phyloP scores from a whole-genome alignment of 1,140 invertebrate genomes.

The Hylaeus volcanicus region DNA sequence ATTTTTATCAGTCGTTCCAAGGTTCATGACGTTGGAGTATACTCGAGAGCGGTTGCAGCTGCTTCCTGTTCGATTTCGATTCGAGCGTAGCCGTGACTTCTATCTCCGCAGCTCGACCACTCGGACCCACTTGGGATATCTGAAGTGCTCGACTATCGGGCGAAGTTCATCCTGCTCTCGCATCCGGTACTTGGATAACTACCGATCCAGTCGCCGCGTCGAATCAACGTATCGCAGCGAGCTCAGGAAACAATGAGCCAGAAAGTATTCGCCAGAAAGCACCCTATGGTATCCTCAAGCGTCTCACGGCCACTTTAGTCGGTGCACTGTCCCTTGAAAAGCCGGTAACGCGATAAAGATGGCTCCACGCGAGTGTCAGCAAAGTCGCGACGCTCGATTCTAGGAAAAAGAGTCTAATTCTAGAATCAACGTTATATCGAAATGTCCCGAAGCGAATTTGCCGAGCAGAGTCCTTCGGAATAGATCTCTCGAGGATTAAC shows the following conservation, averaged over 20 bases:
- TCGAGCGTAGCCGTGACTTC: not conserved
- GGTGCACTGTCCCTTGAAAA: not conserved
- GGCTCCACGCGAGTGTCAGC: no score
- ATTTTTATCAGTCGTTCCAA: not conserved
- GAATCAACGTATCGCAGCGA: not conserved
- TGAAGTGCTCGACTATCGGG: not conserved
- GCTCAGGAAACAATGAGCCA: not conserved
- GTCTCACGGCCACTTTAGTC: not conserved
- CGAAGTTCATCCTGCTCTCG: not conserved
- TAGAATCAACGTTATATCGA: no score
- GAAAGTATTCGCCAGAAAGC: not conserved
- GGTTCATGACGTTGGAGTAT: not conserved
- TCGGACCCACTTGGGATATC: constrained; percentile 3
- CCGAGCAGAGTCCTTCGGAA: no score
- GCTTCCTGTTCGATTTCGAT: not conserved
- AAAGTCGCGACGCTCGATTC: no score
- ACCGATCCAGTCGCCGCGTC: not conserved
- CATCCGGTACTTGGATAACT: not conserved
- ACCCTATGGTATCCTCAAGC: no score
- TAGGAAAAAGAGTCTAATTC: no score
- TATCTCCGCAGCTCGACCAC: constrained; percentile 5
- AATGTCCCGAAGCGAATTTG: no score
- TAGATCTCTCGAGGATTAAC: no score
- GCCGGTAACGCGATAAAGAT: not conserved
- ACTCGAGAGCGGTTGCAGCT: not conserved